A percentile compares a stretch with the other conserved stretches of the same genome.
These are phyloP conservation scores for Chaetodon trifasciatus DNA, from an alignment of 2,797 vertebrate genomes.

Conservation along the genomic window DNA sequence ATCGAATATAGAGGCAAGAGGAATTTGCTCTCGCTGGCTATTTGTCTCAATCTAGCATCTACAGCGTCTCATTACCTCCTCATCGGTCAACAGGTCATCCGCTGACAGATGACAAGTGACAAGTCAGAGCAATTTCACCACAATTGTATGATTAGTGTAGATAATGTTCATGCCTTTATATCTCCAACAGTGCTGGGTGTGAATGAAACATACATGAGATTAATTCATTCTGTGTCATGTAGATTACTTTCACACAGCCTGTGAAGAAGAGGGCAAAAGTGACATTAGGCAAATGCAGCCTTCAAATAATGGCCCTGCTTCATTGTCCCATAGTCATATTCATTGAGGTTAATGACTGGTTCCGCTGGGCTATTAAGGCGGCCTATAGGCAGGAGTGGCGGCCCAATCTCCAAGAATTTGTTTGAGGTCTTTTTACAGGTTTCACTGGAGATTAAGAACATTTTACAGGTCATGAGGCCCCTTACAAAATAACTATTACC, in stretches of 20 bases:
- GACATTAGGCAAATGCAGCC: slow-evolving; percentile 48
- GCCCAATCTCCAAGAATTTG: slow-evolving; percentile 28
- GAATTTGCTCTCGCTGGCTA: slow-evolving; percentile 1
- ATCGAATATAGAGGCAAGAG: not conserved
- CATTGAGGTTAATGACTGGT: slow-evolving; percentile 48
- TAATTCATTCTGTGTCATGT: slow-evolving; percentile 31
- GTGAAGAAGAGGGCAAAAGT: slow-evolving; percentile 36
- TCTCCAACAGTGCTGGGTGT: slow-evolving; percentile 28
- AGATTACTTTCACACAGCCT: slow-evolving; percentile 30
- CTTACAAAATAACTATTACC: not conserved
- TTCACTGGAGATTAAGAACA: not conserved
- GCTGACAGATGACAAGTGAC: slow-evolving; percentile 47
- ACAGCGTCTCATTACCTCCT: slow-evolving; percentile 48
- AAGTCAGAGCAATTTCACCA: slow-evolving; percentile 44
- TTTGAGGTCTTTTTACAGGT: not conserved
- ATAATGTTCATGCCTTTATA: slow-evolving; percentile 7
- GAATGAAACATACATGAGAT: slow-evolving; percentile 28
- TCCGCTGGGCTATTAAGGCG: slow-evolving; percentile 39
- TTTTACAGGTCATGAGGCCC: not conserved
- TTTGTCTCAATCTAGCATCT: slow-evolving; percentile 13
- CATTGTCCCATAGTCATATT: slow-evolving; percentile 46
- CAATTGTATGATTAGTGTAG: slow-evolving; percentile 49
- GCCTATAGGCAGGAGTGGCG: slow-evolving; percentile 30
- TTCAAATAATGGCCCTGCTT: slow-evolving; percentile 53
- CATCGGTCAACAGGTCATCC: slow-evolving; percentile 47